Evolutionary conservation across 2,113 vertebrate genomes (phyloP).

Genomic region (Charadrius vociferus): DNA sequence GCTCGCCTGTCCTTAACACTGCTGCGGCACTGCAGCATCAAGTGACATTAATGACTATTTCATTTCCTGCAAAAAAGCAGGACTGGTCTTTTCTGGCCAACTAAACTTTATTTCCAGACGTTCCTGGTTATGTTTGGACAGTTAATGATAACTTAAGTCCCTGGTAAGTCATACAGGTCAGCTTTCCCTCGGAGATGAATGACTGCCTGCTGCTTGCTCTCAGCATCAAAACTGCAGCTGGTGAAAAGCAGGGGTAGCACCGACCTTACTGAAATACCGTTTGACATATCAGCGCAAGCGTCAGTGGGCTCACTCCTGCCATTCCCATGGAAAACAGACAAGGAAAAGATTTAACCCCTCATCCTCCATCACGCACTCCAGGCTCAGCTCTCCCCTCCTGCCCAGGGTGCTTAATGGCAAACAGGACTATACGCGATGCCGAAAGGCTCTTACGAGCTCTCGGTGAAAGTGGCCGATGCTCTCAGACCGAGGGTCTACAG

Average conservation of each 20-base stretch:
- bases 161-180: not conserved
- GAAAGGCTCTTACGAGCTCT: not conserved
- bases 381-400: not conserved
- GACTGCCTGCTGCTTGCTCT: not conserved
- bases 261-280: not conserved
- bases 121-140: not conserved
- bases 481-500: not conserved
- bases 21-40: not conserved
- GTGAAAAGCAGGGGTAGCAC: not conserved
- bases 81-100: not conserved
- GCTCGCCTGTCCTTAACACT: accelerated
- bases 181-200: not conserved
- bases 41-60: not conserved
- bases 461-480: not conserved
- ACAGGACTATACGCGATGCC: accelerated
- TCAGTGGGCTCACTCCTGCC: not conserved
- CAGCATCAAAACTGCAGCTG: not conserved
- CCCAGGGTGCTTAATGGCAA: not conserved
- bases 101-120: not conserved
- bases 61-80: not conserved
- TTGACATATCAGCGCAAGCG: not conserved
- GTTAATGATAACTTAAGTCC: not conserved
- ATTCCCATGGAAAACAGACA: not conserved
- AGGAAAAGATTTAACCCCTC: not conserved
- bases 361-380: no score